Base-by-base conservation (phyloP, 2,113 vertebrate genomes). In the Psettodes erumei region DNA sequence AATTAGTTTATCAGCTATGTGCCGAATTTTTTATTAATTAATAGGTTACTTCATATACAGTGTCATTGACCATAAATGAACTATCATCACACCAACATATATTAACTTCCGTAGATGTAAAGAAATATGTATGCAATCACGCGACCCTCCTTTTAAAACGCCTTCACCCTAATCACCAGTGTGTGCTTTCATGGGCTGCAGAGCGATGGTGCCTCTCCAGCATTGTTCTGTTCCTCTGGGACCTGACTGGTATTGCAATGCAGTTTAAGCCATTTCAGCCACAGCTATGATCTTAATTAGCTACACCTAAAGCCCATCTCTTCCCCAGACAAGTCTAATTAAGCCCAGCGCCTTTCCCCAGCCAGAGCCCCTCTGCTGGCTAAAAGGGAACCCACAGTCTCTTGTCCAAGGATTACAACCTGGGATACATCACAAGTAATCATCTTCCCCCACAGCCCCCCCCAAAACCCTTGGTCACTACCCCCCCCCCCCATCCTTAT, bases 221-320 rank as follows among this genome's bases (percentile, higher is more conserved):
- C 65, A 85, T 86, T 84, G 71, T 89, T 67, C 30, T 38, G 64
- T 38, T 92, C 90, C 91, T 89, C 74, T 68, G 91, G 90, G 93
- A 89, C 87, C 71, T 68, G 83, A 88, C 87, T 92, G 78, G 54
- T 88, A 88, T 91, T 88, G 77, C 91, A 68, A 69, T 84, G 79
- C 83, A 92, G 87, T 95, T 93, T 93, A 95, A 94, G 92, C 86
- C 88, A 91, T 92, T 93, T 91, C 87, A 94, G 87, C 85, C 86
- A 77, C 74, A 77, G 90, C 92, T 94, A 94, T 94, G 93, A 94
- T 91, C 93, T 91, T 94, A 94, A 95, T 94, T 94, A 94, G 90
- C 90, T 91, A 89, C 88, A 95, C 93, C 92, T 94, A 91, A 93
- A 93, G 90, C 91, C 86, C 71, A 79, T 91, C 91, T 90, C 89